phyloP scores from a whole-genome alignment of 1,140 invertebrate species.

The Phymorhynchus buccinoides region DNA sequence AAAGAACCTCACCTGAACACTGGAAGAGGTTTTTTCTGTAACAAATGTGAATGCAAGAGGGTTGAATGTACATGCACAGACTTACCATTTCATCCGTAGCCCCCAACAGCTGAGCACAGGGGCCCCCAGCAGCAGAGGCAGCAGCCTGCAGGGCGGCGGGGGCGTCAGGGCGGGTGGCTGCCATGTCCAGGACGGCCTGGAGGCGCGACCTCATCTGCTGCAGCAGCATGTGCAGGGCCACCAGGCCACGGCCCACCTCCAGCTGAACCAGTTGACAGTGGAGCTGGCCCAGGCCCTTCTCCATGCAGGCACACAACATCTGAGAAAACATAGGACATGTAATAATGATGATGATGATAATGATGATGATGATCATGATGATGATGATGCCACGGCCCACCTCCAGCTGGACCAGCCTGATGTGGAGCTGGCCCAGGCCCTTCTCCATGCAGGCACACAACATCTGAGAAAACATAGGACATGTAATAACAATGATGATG shows the following conservation, averaged over 20 bases:
- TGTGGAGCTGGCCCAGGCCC: neutral
- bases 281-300: conserved; percentile 18
- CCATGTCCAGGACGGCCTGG: conserved; percentile 39
- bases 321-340: neutral
- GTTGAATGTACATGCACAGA: too few relatives aligned
- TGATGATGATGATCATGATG: too few relatives aligned
- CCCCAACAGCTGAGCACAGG: conserved; percentile 18
- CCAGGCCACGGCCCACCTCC: conserved; percentile 35
- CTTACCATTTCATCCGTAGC: conserved; percentile 52
- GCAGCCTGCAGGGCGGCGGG: neutral
- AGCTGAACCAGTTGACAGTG: conserved; percentile 8
- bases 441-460: conserved; percentile 18
- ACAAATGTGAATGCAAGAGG: too few relatives aligned
- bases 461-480: too few relatives aligned
- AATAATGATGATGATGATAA: too few relatives aligned
- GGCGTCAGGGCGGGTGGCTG: neutral
- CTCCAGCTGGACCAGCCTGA: conserved; percentile 25
- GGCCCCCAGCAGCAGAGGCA: neutral
- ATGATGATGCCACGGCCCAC: too few relatives aligned
- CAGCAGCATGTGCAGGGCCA: conserved; percentile 35
- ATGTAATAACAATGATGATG: too few relatives aligned
- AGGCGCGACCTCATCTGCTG: conserved; percentile 14
- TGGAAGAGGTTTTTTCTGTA: too few relatives aligned
- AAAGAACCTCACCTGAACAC: too few relatives aligned
- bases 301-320: neutral